Evolutionary conservation across 2,797 vertebrate species (phyloP), one percentile per base, ranked within the genome.

Genomic region (Cuculus canorus): DNA sequence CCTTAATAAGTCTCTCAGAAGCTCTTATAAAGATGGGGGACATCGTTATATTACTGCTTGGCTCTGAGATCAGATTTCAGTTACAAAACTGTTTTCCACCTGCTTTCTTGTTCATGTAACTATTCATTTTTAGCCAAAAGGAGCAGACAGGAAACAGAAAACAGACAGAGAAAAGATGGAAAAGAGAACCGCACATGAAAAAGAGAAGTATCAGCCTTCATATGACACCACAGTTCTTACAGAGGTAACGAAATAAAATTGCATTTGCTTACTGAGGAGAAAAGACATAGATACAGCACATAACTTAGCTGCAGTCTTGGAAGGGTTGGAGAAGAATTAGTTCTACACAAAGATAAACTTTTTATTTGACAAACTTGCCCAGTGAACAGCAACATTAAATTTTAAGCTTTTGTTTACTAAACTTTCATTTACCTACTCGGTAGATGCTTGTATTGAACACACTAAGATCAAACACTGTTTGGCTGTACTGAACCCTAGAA

Each of bases 141-240:
- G 98, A 97, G 98, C 98, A 90, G 98, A 98, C 95, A 97, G 98
- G 87, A 98, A 98, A 93, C 98, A 98, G 96, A 98, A 98, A 96
- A 98, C 98, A 17, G 98, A 98, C 93, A 95, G 98, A 96, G 98
- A 98, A 95, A 98, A 98, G 96, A 98, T 98, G 98, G 98, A 98
- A 95, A 98, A 98, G 89, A 95, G 98, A 96, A 98, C 98, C 32
- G 97, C 98, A 47, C 98, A 98, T 52, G 98, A 98, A 79, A 98
- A 98, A 93, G 98, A 98, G 80, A 98, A 98, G 73, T 98, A 98
- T 93, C 98, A 98, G 86, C 98, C 98, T 23, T 98, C 98, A 7
- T 98, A 98, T 65, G 98, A 98, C 72, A 98, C 98, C 91, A 98
- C 98, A 61, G 97, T 98, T 95, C 98, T 98, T 90, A 98, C 98